Evolutionary conservation across 2,113 vertebrate species (phyloP).

Genomic region (Dissostichus mawsoni): DNA sequence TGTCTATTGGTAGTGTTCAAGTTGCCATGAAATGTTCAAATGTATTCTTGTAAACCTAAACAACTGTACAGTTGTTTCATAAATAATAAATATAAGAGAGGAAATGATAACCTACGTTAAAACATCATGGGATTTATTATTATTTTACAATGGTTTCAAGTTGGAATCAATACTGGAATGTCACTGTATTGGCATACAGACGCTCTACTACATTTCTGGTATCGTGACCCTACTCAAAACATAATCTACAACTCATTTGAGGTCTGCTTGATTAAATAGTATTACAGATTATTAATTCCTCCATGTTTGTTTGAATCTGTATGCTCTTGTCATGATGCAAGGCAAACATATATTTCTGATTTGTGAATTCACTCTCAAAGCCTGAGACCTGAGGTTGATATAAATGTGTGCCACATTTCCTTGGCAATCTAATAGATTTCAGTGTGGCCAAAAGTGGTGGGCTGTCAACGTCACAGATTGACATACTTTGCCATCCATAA

Average conservation of each 20-base stretch:
- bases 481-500: background rate
- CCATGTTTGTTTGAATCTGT: background rate
- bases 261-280: background rate
- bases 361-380: background rate
- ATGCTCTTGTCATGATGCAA: background rate
- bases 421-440: background rate
- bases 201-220: no score
- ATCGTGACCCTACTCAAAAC: background rate
- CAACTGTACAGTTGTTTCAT: no score
- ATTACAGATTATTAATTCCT: background rate
- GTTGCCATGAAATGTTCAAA: no score
- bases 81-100: no score
- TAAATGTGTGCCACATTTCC: background rate
- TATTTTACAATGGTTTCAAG: no score
- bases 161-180: no score
- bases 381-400: background rate
- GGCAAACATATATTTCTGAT: background rate
- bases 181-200: no score
- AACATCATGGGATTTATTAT: no score
- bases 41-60: no score
- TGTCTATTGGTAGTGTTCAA: no score
- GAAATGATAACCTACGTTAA: no score
- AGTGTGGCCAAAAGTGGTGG: background rate
- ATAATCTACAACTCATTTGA: background rate
- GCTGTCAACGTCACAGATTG: background rate